phyloP scores from a whole-genome alignment of 2,888 invertebrate genomes.

The Chymomyza fuscimana region DNA sequence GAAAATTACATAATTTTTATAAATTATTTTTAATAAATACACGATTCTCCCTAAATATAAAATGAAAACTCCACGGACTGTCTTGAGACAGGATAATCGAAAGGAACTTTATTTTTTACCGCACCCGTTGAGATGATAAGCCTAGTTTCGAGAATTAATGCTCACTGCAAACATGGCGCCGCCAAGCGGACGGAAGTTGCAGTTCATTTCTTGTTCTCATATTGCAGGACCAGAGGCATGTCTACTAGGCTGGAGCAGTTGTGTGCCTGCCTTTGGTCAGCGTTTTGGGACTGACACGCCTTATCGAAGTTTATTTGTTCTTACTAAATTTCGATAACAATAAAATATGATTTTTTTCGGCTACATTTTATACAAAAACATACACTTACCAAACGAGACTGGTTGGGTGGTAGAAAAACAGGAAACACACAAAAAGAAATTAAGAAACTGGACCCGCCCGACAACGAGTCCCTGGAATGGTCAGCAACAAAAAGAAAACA shows the following conservation, averaged over 20 bases:
- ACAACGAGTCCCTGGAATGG: not conserved
- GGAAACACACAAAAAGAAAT: slow-evolving; percentile 62
- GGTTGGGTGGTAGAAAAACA: not conserved
- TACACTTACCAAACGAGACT: not conserved
- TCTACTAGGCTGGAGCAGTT: too few species aligned
- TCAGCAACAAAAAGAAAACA: slow-evolving; percentile 32
- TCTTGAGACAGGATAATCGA: too few species aligned
- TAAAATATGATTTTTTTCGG: slow-evolving; percentile 68
- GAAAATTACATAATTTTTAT: too few species aligned
- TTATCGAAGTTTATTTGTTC: slow-evolving; percentile 57
- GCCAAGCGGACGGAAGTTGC: slow-evolving; percentile 23
- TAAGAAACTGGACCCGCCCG: slow-evolving; percentile 53
- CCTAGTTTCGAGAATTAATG: slow-evolving; percentile 34
- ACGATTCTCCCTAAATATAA: too few species aligned
- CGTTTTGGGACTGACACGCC: not conserved
- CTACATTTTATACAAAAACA: slow-evolving; percentile 30
- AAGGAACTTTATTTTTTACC: too few species aligned
- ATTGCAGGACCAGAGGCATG: too few species aligned
- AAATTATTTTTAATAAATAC: too few species aligned
- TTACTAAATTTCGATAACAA: slow-evolving; percentile 69
- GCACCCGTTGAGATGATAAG: slow-evolving; percentile 15
- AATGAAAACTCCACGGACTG: too few species aligned
- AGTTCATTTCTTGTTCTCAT: slow-evolving; percentile 25
- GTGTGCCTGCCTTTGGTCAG: too few species aligned
- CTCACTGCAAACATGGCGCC: slow-evolving; percentile 1